Conservation (phyloP, 2,113 vertebrate species). For the Pyrgilauda ruficollis region DNA sequence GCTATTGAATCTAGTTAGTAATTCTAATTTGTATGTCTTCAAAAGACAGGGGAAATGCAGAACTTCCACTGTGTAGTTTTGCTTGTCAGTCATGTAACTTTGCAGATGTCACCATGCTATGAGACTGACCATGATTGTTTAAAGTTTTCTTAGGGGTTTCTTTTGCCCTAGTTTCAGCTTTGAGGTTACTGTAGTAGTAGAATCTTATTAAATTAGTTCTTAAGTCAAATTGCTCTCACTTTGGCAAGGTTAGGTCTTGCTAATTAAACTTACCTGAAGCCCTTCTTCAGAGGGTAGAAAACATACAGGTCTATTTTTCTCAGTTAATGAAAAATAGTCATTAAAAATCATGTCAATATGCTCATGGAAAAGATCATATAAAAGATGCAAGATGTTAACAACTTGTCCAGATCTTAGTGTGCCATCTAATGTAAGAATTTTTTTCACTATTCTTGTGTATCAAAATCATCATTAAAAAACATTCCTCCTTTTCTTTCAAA, state of each 20-base stretch:
- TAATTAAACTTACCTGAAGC: not conserved
- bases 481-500: not conserved
- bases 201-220: not conserved
- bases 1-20: constrained; percentile 43
- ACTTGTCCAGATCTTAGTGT: not conserved
- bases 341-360: not conserved
- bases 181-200: not conserved
- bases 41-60: not conserved
- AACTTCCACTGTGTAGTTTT: not conserved
- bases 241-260: not conserved
- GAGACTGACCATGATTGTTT: not conserved
- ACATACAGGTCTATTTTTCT: not conserved
- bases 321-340: not conserved
- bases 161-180: not conserved
- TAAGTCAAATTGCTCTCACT: not conserved
- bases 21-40: constrained; percentile 42
- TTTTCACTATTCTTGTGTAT: not conserved
- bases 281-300: not conserved
- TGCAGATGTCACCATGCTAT: not conserved
- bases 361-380: not conserved
- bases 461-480: not conserved
- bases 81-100: constrained; percentile 19
- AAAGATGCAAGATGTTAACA: not conserved
- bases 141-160: not conserved
- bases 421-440: not conserved